Evolutionary conservation across 2,888 invertebrate genomes (phyloP).

Genomic region (Vannuccia rotundouncinata): DNA sequence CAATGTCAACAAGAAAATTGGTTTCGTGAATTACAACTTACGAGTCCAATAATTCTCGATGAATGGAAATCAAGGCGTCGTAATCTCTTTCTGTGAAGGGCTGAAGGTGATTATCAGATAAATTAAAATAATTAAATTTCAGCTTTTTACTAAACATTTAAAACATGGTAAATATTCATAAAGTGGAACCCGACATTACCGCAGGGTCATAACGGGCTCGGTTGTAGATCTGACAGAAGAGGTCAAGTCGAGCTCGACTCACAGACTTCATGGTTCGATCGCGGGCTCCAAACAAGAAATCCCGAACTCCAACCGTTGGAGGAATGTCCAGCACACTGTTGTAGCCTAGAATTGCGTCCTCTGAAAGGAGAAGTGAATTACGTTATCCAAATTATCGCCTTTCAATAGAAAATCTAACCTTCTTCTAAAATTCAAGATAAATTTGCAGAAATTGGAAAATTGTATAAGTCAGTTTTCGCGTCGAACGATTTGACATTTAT

Average conservation of each 20-base stretch:
- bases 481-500: no score
- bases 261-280: neutral
- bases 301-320: neutral
- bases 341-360: conserved; percentile 1
- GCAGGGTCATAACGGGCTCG: neutral
- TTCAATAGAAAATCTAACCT: no score
- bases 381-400: neutral
- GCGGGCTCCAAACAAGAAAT: neutral
- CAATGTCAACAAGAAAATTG: neutral
- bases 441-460: no score
- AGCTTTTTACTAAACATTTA: no score
- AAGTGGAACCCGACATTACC: neutral
- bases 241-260: neutral
- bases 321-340: neutral
- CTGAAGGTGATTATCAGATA: no score
- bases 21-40: neutral
- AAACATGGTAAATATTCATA: no score
- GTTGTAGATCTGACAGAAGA: neutral
- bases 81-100: neutral
- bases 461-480: no score
- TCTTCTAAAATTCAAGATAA: no score
- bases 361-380: neutral
- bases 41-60: neutral
- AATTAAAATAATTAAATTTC: no score
- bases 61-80: neutral